Evolutionary conservation across 1,140 invertebrate genomes (phyloP).

Genomic region (Lethocerus indicus): DNA sequence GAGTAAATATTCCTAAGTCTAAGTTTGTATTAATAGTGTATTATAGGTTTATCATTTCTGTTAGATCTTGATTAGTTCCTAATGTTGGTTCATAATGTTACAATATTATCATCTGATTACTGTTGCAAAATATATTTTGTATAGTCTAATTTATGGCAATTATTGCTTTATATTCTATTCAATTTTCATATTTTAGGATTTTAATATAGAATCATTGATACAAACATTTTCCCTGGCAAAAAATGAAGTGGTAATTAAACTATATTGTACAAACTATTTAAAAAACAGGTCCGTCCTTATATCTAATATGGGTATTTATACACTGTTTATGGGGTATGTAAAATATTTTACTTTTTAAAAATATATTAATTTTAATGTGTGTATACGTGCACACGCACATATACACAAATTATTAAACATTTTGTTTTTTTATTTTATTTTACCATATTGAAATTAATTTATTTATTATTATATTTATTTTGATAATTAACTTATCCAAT

Average conservation of each 20-base stretch:
- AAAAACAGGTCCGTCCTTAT: constrained; percentile 38
- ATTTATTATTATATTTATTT: constrained; percentile 1
- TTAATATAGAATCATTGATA: constrained; percentile 1
- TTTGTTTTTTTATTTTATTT: background rate
- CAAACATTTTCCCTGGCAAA: constrained; percentile 1
- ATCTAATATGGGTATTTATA: constrained; percentile 47
- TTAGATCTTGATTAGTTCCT: too few species aligned
- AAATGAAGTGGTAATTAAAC: constrained; percentile 2
- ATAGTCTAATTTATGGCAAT: too few species aligned
- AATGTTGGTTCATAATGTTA: too few species aligned
- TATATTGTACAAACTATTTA: constrained; percentile 5
- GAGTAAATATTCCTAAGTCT: too few species aligned
- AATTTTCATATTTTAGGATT: constrained; percentile 4
- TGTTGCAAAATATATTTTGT: too few species aligned
- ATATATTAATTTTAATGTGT: background rate
- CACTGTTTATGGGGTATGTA: constrained; percentile 41
- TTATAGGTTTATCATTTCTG: too few species aligned
- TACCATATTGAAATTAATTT: background rate
- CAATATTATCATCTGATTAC: too few species aligned
- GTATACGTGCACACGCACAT: background rate
- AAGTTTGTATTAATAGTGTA: too few species aligned
- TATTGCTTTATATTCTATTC: too few species aligned
- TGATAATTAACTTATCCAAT: too few species aligned
- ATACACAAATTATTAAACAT: background rate
- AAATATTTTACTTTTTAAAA: background rate